Base-by-base conservation (phyloP, 1,140 invertebrate genomes). In the Drosophila nikananu region DNA sequence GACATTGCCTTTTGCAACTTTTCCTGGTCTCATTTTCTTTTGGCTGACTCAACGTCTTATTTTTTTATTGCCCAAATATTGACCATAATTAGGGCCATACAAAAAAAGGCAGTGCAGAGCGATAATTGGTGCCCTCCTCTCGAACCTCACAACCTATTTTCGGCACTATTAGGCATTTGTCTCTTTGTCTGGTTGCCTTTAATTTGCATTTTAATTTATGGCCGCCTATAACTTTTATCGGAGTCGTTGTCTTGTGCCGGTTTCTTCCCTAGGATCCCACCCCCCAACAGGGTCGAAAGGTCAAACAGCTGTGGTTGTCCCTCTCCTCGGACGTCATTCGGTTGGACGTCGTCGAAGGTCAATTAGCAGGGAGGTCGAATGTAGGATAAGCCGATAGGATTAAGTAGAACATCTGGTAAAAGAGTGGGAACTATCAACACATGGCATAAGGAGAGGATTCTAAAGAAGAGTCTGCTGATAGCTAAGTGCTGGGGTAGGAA, bases 171-270 rank as follows among this genome's bases (percentile, higher is more conserved):
- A 15, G 17, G 21, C 17, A 9, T 44, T 60, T 32, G 49, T 25
- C 23, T 35, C 42, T 30, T 46, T 46, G 48, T 70, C 49, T 48
- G 60, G 27, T 55, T 68, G 71, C 77, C 81, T 89, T 83, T 87
- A 89, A 89, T 89, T 87, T 87, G 84, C 84, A 87, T 87, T 87
- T 84, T 84, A 87, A 87, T 87, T 87, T 87, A 87, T 89, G 81
- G 65, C 10, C 74, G 84, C 73, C 86, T 79, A 84, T 87, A 87
- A 89, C 84, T 89, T 89, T 87, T 87, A 87, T 87, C 84, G 80
- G 27, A 41, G 49, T 63, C 66, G 52, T 72, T 57, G 48, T 62
- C 49, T 71, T 46, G 12, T 42, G 41, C 71, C 54, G 21, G 25
- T 65, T 66, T 42, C 52, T 37, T 68, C 41, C 35, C 17, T 27